Conservation (phyloP, 2,797 vertebrate genomes). For the Pseudochromis fuscus region DNA sequence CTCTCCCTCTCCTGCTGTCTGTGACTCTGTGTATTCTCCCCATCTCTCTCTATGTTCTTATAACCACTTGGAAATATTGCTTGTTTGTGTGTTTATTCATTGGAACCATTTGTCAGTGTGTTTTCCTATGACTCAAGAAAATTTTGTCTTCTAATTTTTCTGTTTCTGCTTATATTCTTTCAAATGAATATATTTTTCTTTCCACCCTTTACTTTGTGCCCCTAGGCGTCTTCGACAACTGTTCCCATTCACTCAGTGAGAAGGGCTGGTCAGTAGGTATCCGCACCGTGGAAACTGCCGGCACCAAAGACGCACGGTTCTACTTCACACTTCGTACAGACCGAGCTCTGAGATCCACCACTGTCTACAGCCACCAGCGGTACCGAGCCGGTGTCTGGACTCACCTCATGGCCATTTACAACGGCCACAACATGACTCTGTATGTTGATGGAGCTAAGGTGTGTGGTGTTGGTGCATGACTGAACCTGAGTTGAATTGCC, state of each 20-base stretch:
- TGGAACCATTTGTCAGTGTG: constrained; percentile 16
- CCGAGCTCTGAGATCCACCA: constrained; percentile 86
- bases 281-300: constrained; percentile 80
- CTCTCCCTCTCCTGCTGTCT: constrained; percentile 57
- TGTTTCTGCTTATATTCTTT: background rate
- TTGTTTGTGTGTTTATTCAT: constrained; percentile 29
- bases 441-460: constrained; percentile 91
- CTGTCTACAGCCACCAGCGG: constrained; percentile 83
- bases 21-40: constrained; percentile 58
- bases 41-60: constrained; percentile 8
- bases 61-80: constrained; percentile 24
- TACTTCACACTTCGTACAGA: constrained; percentile 96
- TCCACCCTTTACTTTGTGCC: constrained; percentile 8
- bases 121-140: background rate
- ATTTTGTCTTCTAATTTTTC: background rate
- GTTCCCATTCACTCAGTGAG: constrained; percentile 90
- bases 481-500: background rate
- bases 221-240: constrained; percentile 96
- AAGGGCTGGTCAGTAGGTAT: constrained; percentile 97
- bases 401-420: constrained; percentile 91
- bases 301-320: constrained; percentile 90
- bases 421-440: constrained; percentile 88
- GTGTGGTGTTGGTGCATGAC: constrained; percentile 40
- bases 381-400: constrained; percentile 90
- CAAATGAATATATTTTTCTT: constrained; percentile 6